These are phyloP conservation scores for Sinonovacula constricta DNA, from an alignment of 1,140 invertebrate genomes.

Conservation along the genomic window DNA sequence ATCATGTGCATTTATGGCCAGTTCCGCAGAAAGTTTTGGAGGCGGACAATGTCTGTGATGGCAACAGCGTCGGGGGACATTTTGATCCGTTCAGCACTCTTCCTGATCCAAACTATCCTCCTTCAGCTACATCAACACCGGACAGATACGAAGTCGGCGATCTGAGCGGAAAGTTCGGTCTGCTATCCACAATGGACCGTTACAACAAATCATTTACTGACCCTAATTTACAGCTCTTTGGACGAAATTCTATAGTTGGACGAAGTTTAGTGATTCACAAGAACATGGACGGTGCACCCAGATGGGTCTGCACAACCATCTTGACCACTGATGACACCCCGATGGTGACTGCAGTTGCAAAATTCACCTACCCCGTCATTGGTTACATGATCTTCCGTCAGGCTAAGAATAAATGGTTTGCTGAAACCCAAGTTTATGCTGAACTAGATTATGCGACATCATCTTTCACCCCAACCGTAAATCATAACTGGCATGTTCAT, in stretches of 20 bases:
- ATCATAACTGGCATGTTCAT: conserved; percentile 86
- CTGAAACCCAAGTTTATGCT: conserved; percentile 87
- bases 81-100: conserved; percentile 81
- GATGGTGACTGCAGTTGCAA: conserved; percentile 78
- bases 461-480: conserved; percentile 85
- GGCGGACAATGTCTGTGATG: conserved; percentile 88
- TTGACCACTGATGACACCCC: conserved; percentile 54
- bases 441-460: conserved; percentile 92
- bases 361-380: conserved; percentile 89
- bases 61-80: conserved; percentile 85
- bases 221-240: conserved; percentile 91
- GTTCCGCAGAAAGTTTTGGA: conserved; percentile 82
- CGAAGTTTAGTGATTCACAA: conserved; percentile 91
- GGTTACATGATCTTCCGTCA: conserved; percentile 93
- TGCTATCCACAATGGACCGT: conserved; percentile 75
- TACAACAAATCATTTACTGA: conserved; percentile 87
- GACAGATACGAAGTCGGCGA: conserved; percentile 87
- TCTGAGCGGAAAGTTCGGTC: conserved; percentile 92
- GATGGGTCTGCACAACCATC: conserved; percentile 82
- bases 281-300: conserved; percentile 64
- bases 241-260: conserved; percentile 88
- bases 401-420: conserved; percentile 86
- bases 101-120: conserved; percentile 51
- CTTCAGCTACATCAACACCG: conserved; percentile 84
- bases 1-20: conserved; percentile 81